Evolutionary conservation across 2,113 vertebrate species (phyloP).

Genomic region (Oreochromis aureus): DNA sequence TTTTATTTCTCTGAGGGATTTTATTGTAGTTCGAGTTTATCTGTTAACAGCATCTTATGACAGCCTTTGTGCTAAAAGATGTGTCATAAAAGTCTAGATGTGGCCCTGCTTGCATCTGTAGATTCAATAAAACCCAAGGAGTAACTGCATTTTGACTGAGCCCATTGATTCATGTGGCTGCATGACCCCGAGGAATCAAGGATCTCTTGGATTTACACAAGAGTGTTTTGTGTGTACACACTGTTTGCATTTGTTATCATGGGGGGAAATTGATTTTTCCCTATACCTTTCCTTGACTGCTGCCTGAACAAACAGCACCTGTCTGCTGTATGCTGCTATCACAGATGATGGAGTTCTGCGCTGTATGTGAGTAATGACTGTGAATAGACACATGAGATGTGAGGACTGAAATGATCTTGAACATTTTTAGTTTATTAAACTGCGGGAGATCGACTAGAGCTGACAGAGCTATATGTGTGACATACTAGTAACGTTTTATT

Average conservation of each 20-base stretch:
- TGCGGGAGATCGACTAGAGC: not conserved
- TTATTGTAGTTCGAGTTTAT: not conserved
- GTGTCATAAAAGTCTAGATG: not conserved
- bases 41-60: not conserved
- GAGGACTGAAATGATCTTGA: not conserved
- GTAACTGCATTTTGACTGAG: not conserved
- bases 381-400: not conserved
- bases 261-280: not conserved
- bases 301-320: not conserved
- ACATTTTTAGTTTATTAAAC: not conserved
- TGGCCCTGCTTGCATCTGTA: not conserved
- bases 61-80: not conserved
- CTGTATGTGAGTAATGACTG: not conserved
- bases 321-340: not conserved
- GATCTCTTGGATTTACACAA: conserved; percentile 4
- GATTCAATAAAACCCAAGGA: not conserved
- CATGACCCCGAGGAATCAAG: not conserved
- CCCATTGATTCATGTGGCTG: not conserved
- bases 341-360: not conserved
- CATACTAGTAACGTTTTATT: not conserved
- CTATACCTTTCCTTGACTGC: not conserved
- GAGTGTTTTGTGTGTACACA: not conserved
- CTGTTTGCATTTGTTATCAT: not conserved
- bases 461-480: not conserved
- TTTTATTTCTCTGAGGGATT: not conserved